Conservation (phyloP, 37 sponge, comb jelly and placozoan genomes). For the Bolinopsis microptera region DNA sequence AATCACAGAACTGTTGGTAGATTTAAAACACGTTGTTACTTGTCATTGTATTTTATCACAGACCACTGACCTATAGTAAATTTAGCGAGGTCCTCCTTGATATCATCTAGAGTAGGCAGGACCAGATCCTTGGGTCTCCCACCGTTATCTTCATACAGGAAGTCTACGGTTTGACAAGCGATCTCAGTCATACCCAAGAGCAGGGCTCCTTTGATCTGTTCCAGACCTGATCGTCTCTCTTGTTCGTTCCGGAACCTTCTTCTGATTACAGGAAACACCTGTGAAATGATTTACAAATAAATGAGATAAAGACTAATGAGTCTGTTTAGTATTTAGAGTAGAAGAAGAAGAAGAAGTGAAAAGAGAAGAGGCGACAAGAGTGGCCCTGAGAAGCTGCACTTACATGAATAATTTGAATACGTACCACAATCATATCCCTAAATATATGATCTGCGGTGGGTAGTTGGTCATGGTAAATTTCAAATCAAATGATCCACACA, state of each 20-base stretch:
- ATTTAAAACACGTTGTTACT: too few species aligned
- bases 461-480: too few species aligned
- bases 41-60: too few species aligned
- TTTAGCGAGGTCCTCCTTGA: constrained; percentile 87
- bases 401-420: too few species aligned
- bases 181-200: constrained; percentile 91
- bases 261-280: constrained; percentile 91
- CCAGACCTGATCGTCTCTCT: constrained; percentile 86
- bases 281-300: not conserved
- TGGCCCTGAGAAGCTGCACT: too few species aligned
- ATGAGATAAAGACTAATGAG: not conserved
- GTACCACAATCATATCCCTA: too few species aligned
- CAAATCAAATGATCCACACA: too few species aligned
- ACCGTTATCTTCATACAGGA: constrained; percentile 90
- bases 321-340: not conserved
- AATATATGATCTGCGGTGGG: too few species aligned
- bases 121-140: constrained; percentile 84
- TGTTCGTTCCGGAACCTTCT: constrained; percentile 92
- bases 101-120: constrained; percentile 90
- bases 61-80: constrained; percentile 41
- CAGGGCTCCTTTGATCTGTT: constrained; percentile 95
- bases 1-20: too few species aligned
- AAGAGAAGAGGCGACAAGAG: not conserved
- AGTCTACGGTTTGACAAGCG: constrained; percentile 93
- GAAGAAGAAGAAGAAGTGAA: not conserved